Evolutionary conservation across 2,797 vertebrate genomes (phyloP), one percentile per base, ranked within the genome.

Genomic region (Poeciliopsis paucimaculata): DNA sequence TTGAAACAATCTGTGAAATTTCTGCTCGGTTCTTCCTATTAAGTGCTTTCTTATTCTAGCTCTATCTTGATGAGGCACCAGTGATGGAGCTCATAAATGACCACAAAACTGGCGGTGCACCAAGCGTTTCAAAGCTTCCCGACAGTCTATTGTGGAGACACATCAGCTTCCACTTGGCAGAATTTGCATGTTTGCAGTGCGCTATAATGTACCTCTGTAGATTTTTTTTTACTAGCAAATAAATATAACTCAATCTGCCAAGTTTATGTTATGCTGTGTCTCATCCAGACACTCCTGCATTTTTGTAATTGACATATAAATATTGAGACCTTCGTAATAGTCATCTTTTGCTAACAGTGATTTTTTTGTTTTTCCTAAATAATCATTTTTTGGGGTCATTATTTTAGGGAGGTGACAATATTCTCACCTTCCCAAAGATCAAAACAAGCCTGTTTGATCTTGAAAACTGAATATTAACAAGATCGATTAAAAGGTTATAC

Each of bases 1-100:
- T 77, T 75, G 12, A 57, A 82, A 20, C 53, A 45, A 77, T 36
- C 16, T 34, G 51, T 5, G 62, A 18, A 28, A 15, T 23, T 60
- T 36, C 28, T 64, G 81, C 82, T 76, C n/a, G 12, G 3, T 72
- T 11, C 36, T 72, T 85, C 82, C 78, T 45, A 76, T 84, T 60
- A 53, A 60, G 47, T 80, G 47, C 36, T 78, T 45, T 81, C 53
- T 75, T 75, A 78, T 49, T 79, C 74, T 77, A 31, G 36, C 78
- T 49, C 51, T 71, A 64, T 82, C 77, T 84, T 10, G n/a, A 82
- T 80, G 72, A 86, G 76, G 83, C 79, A 82, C 91, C 90, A 88
- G 87, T 83, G 85, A 92, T 95, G 95, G 91, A 85, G 93, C 86
- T 82, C 77, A 84, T 93, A 93, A 95, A 90, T 94, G 90, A 93